These are phyloP conservation scores for Homalodisca vitripennis DNA, from an alignment of 1,140 invertebrate species.

Conservation along the genomic window DNA sequence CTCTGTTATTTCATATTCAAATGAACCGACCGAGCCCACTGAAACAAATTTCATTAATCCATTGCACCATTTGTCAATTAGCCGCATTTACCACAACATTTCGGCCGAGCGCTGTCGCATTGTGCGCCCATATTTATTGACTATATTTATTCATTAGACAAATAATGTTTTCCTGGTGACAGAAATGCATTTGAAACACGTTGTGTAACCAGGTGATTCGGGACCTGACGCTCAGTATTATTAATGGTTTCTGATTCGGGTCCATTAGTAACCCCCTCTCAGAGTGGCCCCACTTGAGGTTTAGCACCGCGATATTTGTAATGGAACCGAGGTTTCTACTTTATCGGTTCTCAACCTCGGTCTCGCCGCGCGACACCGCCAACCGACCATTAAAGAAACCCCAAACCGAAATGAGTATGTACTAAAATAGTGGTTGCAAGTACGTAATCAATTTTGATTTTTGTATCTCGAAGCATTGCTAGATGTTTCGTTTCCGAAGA, in stretches of 20 bases:
- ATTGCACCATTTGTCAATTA: constrained; percentile 20
- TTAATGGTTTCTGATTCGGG: constrained; percentile 17
- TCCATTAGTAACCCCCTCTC: background rate
- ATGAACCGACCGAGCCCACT: background rate
- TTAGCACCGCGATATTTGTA: background rate
- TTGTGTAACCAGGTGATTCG: background rate
- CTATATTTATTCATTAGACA: constrained; percentile 20
- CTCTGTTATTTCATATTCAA: constrained; percentile 18
- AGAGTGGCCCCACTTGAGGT: background rate
- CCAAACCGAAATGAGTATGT: no score
- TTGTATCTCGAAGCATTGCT: no score
- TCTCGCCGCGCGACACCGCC: no score
- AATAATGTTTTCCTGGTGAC: constrained; percentile 15
- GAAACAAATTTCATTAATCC: constrained; percentile 20
- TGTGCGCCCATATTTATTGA: constrained; percentile 12
- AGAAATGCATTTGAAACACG: background rate
- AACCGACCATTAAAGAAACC: no score
- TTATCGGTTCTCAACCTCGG: no score
- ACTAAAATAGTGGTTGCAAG: no score
- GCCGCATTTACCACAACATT: constrained; percentile 17
- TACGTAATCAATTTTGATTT: no score
- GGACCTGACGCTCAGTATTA: background rate
- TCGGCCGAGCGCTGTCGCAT: background rate
- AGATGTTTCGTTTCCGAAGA: no score
- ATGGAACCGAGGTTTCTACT: no score